A percentile compares a stretch with the other conserved stretches of the same genome.
These are phyloP conservation scores for Tapirus indicus DNA, from an alignment of 2,797 vertebrate genomes.

Conservation along the genomic window DNA sequence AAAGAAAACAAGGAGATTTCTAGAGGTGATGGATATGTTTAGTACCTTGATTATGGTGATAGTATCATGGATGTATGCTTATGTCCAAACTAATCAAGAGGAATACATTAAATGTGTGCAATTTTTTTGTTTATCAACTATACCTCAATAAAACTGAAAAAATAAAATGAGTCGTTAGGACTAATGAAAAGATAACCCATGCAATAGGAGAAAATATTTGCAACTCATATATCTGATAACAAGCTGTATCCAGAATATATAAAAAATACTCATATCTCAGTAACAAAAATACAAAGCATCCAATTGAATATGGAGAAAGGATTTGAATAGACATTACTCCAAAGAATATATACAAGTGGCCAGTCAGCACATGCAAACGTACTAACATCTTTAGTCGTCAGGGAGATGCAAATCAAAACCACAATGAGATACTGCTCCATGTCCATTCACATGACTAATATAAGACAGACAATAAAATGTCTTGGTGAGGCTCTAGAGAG, in stretches of 20 bases:
- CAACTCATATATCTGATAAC: background rate
- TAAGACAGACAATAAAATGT: background rate
- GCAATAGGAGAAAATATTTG: background rate
- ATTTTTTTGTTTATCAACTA: background rate
- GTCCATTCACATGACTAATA: background rate
- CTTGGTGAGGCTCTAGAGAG: background rate
- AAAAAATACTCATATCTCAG: background rate
- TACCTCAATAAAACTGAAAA: background rate
- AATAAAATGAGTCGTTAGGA: background rate
- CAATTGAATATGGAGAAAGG: background rate
- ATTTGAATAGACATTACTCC: background rate
- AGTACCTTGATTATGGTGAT: background rate
- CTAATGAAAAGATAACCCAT: background rate
- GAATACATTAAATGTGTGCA: background rate
- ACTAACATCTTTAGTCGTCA: background rate
- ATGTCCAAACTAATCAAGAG: background rate
- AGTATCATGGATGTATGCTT: background rate
- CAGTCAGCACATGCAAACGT: no score
- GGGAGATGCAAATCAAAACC: background rate
- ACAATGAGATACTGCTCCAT: background rate
- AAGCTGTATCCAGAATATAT: background rate
- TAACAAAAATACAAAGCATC: background rate
- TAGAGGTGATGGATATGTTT: background rate
- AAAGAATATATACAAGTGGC: background rate
- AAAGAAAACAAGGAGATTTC: background rate